A percentile compares a stretch with the other conserved stretches of the same genome.
These are phyloP conservation scores for Subacronicta megacephala DNA, from an alignment of 2,888 invertebrate genomes.

Conservation along the genomic window DNA sequence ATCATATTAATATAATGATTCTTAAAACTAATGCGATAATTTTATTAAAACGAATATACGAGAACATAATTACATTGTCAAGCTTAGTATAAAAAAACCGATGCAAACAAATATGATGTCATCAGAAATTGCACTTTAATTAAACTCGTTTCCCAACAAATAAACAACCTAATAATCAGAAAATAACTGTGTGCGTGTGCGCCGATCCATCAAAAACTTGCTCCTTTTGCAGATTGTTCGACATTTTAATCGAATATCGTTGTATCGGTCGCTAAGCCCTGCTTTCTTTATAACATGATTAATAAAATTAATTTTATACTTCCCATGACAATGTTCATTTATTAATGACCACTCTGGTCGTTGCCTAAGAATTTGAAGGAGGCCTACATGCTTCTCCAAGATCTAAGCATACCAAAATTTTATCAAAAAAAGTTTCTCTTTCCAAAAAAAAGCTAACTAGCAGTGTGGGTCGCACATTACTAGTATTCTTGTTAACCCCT, in stretches of 20 bases:
- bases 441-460: no score
- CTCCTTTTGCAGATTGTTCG: slow-evolving; percentile 22
- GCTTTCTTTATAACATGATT: neutral
- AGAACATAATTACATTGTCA: no score
- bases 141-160: slow-evolving; percentile 38
- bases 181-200: slow-evolving; percentile 16
- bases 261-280: slow-evolving; percentile 5
- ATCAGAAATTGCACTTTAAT: neutral
- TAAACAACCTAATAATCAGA: slow-evolving; percentile 27
- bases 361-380: no score
- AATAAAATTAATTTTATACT: neutral
- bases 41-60: no score
- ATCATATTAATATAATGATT: no score
- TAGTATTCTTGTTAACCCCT: no score
- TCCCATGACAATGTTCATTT: neutral
- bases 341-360: no score
- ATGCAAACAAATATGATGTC: neutral
- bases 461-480: no score
- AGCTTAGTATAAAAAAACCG: neutral
- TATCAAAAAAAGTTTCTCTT: no score
- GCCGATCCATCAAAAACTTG: slow-evolving; percentile 34
- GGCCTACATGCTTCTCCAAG: no score
- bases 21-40: no score
- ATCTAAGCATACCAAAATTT: no score
- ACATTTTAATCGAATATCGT: slow-evolving; percentile 23